Conservation (phyloP, 1,140 invertebrate genomes). For the Cephus cinctus region DNA sequence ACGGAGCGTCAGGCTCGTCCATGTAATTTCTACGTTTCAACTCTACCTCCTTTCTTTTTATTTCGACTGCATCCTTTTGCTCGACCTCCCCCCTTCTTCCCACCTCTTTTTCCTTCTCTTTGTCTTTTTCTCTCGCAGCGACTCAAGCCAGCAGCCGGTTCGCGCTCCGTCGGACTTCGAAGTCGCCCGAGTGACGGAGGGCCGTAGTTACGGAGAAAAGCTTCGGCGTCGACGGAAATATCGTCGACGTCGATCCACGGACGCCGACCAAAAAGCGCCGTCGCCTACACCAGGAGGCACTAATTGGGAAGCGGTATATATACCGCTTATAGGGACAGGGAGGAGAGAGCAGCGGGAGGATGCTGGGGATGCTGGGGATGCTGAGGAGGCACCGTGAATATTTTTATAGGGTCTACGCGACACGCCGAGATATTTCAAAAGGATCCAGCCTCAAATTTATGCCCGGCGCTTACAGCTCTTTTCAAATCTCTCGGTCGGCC, state of each 20-base stretch:
- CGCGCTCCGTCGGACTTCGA: conserved; percentile 20
- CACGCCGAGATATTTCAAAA: conserved; percentile 40
- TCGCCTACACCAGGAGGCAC: conserved; percentile 37
- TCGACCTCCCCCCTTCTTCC: conserved; percentile 29
- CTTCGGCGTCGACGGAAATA: conserved; percentile 53
- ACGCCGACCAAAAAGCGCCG: conserved; percentile 42
- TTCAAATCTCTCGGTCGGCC: no score
- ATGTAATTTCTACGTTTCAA: no score
- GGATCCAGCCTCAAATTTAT: conserved; percentile 22
- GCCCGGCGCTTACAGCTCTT: no score
- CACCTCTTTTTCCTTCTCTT: conserved; percentile 16
- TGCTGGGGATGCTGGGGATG: no score
- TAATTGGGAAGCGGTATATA: conserved; percentile 52
- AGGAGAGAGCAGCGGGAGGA: no score
- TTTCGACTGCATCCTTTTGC: conserved; percentile 27
- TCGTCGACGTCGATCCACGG: no score
- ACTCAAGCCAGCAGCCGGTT: conserved; percentile 18
- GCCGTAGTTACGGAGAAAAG: conserved; percentile 40
- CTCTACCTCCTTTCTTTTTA: no score
- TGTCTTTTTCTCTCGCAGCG: conserved; percentile 29
- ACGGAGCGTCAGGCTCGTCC: neutral
- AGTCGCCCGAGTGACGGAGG: conserved; percentile 44
- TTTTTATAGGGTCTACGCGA: conserved; percentile 36
- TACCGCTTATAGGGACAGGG: no score
- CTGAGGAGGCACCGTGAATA: conserved; percentile 28